phyloP scores from a whole-genome alignment of 2,113 vertebrate species.

The Cairina moschata region DNA sequence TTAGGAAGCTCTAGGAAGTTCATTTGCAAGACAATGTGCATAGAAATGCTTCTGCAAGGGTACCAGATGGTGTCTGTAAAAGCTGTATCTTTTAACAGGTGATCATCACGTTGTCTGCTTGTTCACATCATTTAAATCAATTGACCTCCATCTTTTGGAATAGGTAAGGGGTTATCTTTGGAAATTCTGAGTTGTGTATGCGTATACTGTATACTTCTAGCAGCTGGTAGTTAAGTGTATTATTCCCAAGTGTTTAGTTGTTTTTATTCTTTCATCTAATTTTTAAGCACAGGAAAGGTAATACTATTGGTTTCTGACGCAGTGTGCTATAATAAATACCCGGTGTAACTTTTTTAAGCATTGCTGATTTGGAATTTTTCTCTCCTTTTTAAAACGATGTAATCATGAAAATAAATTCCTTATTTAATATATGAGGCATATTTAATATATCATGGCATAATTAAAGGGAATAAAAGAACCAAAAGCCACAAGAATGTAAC shows the following conservation, averaged over 20 bases:
- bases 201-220: not conserved
- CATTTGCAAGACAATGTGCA: not conserved
- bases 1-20: not conserved
- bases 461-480: not conserved
- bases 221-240: not conserved
- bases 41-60: not conserved
- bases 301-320: not conserved
- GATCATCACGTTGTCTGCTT: not conserved
- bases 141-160: not conserved
- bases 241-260: not conserved
- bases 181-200: not conserved
- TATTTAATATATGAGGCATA: not conserved
- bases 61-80: not conserved
- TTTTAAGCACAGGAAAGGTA: not conserved
- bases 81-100: not conserved
- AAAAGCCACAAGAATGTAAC: not conserved
- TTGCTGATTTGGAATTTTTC: not conserved
- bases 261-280: not conserved
- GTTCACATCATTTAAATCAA: not conserved
- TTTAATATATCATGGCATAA: not conserved
- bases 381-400: not conserved
- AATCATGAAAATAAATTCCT: not conserved
- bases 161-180: not conserved
- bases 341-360: not conserved
- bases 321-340: not conserved